A percentile compares a stretch with the other conserved stretches of the same genome.
Evolutionary conservation across 2,113 vertebrate species (phyloP).

Genomic region (Siniperca chuatsi): DNA sequence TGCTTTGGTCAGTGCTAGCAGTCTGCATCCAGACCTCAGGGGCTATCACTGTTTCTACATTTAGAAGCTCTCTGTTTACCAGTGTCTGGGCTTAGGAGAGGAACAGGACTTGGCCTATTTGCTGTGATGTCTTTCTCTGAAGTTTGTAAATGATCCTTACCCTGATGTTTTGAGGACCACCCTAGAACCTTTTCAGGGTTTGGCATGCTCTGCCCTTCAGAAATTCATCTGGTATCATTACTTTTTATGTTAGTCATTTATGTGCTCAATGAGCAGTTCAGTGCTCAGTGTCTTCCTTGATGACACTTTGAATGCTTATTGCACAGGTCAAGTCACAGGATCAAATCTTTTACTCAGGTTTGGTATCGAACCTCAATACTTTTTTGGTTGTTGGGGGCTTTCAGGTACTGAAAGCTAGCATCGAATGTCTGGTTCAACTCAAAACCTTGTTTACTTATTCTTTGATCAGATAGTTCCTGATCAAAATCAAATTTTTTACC

Average conservation of each 20-base stretch:
- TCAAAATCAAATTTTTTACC: neutral
- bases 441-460: constrained; percentile 4
- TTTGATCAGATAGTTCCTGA: neutral
- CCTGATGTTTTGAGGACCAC: constrained; percentile 2
- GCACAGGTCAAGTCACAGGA: neutral
- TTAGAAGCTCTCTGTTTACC: constrained; percentile 72
- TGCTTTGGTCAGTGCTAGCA: constrained; percentile 42
- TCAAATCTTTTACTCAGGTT: neutral
- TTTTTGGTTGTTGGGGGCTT: neutral
- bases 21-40: constrained; percentile 70
- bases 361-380: neutral
- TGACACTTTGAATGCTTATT: neutral
- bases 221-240: constrained; percentile 2
- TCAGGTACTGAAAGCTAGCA: neutral
- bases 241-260: constrained; percentile 7
- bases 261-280: neutral
- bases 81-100: constrained; percentile 48
- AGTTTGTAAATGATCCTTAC: constrained; percentile 29
- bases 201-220: neutral
- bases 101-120: constrained; percentile 57
- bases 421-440: neutral
- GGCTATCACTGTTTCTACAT: constrained; percentile 69
- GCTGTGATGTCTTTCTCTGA: constrained; percentile 46
- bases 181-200: neutral
- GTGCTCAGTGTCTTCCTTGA: neutral